phyloP scores from a whole-genome alignment of 2,888 invertebrate species.

The Scrobipalpa atriplicella region DNA sequence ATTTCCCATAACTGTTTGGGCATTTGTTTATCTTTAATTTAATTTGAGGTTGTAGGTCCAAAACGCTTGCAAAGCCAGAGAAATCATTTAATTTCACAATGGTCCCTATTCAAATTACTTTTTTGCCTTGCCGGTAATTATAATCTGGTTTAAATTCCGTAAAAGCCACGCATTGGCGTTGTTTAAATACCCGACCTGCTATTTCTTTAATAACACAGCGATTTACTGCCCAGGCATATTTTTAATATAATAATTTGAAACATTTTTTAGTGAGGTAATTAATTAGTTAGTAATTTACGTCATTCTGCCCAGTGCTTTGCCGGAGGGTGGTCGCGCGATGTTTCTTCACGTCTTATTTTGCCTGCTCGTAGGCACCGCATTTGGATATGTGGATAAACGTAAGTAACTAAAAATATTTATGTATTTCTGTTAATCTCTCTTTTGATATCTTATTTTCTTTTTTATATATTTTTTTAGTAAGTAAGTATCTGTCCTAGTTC shows the following conservation, averaged over 20 bases:
- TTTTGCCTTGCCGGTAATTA: conserved; percentile 30
- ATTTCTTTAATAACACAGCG: conserved; percentile 30
- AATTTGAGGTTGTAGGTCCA: neutral
- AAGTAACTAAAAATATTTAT: conserved; percentile 32
- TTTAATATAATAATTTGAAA: neutral
- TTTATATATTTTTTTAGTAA: neutral
- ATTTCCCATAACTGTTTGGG: too few relatives aligned
- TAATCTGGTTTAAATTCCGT: conserved; percentile 6
- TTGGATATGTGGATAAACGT: conserved; percentile 66
- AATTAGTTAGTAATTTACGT: conserved; percentile 10
- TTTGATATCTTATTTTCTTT: neutral
- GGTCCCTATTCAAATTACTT: neutral
- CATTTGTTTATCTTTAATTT: too few relatives aligned
- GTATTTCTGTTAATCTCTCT: conserved; percentile 1
- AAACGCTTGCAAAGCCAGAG: neutral
- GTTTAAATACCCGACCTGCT: conserved; percentile 33
- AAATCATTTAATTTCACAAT: neutral
- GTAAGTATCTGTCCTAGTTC: neutral
- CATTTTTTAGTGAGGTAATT: neutral
- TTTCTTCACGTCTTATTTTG: conserved; percentile 48
- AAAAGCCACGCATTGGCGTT: conserved; percentile 30
- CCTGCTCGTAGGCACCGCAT: conserved; percentile 54
- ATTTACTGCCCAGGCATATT: conserved; percentile 33
- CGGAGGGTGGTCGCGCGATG: conserved; percentile 53
- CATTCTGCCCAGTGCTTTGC: conserved; percentile 52